Evolutionary conservation across 2,888 invertebrate genomes (phyloP).

Genomic region (Hemicrepidius hirtus): DNA sequence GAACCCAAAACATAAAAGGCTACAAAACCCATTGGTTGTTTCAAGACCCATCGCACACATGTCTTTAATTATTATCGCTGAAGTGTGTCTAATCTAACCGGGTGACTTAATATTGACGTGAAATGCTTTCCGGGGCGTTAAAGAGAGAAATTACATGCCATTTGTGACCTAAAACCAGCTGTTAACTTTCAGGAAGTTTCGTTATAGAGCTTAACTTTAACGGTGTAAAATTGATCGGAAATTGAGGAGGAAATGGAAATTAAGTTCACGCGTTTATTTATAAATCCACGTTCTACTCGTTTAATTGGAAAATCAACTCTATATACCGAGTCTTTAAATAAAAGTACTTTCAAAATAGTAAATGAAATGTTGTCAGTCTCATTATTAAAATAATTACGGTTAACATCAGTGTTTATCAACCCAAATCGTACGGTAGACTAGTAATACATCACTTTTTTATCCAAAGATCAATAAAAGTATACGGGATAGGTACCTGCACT

Average conservation of each 20-base stretch:
- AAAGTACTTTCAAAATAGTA: too few species aligned
- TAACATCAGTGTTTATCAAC: too few species aligned
- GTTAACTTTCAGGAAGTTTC: constrained; percentile 40
- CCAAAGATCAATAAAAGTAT: too few species aligned
- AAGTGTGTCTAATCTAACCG: constrained; percentile 50
- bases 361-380: too few species aligned
- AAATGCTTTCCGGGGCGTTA: constrained; percentile 50
- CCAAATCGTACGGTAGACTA: too few species aligned
- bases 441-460: too few species aligned
- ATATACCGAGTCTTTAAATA: too few species aligned
- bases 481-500: too few species aligned
- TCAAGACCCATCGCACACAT: constrained; percentile 43
- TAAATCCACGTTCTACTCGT: neutral
- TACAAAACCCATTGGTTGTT: constrained; percentile 12
- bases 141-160: constrained; percentile 41
- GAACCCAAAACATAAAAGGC: neutral
- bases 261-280: neutral
- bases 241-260: constrained; percentile 39
- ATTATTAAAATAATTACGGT: too few species aligned
- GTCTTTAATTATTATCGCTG: constrained; percentile 54
- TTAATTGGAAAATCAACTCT: too few species aligned
- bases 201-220: neutral
- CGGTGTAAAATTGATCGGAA: constrained; percentile 45
- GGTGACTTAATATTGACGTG: constrained; percentile 50
- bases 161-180: constrained; percentile 32